Evolutionary conservation across 2,888 invertebrate species (phyloP), one percentile per base, ranked within the genome.

Genomic region (Ischnus inquisitorius): DNA sequence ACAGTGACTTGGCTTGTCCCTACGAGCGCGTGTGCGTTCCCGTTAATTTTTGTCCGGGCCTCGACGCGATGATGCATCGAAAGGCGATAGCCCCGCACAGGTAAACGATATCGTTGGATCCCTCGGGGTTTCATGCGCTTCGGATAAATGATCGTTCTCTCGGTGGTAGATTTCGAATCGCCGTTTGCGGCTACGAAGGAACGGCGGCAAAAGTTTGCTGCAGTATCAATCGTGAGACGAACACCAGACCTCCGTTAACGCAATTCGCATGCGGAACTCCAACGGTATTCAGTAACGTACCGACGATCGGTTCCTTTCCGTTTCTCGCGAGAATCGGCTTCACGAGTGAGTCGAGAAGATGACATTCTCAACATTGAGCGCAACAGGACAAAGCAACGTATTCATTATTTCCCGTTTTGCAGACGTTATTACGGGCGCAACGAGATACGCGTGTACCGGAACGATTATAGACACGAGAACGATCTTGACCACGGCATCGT

Each of bases 251-350:
- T 75, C 65, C 65, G 75, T 25, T 22, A 64, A 60, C 28, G 43
- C 60, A 60, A 82, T 79, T 68, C 60, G 65, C 67, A 67, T 85
- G 82, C 62, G 72, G 79, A 74, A 67, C 46, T 62, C 48, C 72
- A 22, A 76, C 79, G 84, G 74, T 82, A 65, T 82, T 77, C 67
- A 39, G 84, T 64, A 78, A 34, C 69, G 12, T 74, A 79, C 65
- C 46, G 67, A 3, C 89, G 3, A 84, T 97, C 6, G 97, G 97
- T 1, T 95, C 96, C 0, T 96, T 96, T 92, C 97, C 97, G 0
- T 97, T 97, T 95, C 95, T 96, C 0, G 97, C 95, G 0, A 94
- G 97, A 88, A 95, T 97, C 84, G 97, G 97, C 43, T 97, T 97
- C 89, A 95, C 96, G 89, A 96, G 97, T 97, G 93, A 95, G 95